Evolutionary conservation across 2,888 invertebrate species (phyloP).

Genomic region (Blomia tropicalis): DNA sequence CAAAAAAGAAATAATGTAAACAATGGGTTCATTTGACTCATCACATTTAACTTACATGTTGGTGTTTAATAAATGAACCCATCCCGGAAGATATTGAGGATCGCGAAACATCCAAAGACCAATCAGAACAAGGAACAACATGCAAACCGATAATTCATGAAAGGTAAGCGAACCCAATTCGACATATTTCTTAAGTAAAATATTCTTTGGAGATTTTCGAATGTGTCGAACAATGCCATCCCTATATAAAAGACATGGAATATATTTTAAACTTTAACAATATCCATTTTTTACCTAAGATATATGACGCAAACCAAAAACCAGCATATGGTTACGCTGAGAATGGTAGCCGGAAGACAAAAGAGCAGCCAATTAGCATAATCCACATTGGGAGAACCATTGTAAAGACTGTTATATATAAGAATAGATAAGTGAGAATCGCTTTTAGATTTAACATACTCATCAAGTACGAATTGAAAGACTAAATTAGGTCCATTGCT

Average conservation of each 20-base stretch:
- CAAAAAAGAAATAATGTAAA: background rate
- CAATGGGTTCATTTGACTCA: background rate
- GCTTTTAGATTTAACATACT: slow-evolving; percentile 18
- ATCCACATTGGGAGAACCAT: slow-evolving; percentile 17
- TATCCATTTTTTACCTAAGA: slow-evolving; percentile 11
- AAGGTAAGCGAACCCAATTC: slow-evolving; percentile 23
- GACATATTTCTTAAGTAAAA: slow-evolving; percentile 18
- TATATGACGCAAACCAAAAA: slow-evolving; percentile 10
- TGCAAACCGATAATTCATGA: slow-evolving; percentile 23
- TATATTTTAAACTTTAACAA: background rate
- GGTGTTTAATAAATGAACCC: slow-evolving; percentile 32
- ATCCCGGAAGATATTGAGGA: slow-evolving; percentile 34
- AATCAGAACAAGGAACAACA: slow-evolving; percentile 32
- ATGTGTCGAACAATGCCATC: slow-evolving; percentile 3
- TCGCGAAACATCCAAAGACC: slow-evolving; percentile 35
- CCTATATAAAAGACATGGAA: slow-evolving; percentile 3
- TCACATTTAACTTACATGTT: slow-evolving; percentile 13
- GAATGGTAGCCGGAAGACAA: slow-evolving; percentile 17
- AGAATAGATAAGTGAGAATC: background rate
- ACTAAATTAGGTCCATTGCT: slow-evolving; percentile 25
- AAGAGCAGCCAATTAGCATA: slow-evolving; percentile 25
- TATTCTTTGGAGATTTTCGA: slow-evolving; percentile 14
- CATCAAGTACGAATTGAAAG: slow-evolving; percentile 19
- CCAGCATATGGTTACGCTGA: slow-evolving; percentile 20
- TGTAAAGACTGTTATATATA: slow-evolving; percentile 11